A percentile compares a stretch with the other conserved stretches of the same genome.
Evolutionary conservation across 2,113 vertebrate species (phyloP).

Genomic region (Podocnemis expansa): DNA sequence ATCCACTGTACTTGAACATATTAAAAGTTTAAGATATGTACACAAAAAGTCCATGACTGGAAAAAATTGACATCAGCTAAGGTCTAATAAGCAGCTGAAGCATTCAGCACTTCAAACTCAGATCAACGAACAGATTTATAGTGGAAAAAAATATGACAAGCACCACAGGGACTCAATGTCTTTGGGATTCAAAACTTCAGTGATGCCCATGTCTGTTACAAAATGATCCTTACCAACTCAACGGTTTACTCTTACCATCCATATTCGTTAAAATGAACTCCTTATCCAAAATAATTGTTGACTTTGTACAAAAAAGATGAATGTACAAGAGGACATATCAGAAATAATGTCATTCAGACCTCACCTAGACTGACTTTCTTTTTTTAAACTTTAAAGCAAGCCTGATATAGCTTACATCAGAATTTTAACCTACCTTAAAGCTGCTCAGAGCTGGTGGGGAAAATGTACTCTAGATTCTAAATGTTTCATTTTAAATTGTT

Average conservation of each 20-base stretch:
- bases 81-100: not conserved
- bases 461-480: not conserved
- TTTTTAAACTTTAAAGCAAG: not conserved
- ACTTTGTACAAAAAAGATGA: slow-evolving; percentile 14
- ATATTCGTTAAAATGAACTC: not conserved
- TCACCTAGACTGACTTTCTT: not conserved
- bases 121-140: not conserved
- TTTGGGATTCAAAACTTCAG: not conserved
- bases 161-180: not conserved
- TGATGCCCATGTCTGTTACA: not conserved
- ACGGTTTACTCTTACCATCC: slow-evolving; percentile 8
- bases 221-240: not conserved
- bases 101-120: not conserved
- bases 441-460: slow-evolving; percentile 25
- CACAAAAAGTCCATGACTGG: accelerated
- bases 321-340: not conserved
- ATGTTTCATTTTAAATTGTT: slow-evolving; percentile 3
- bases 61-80: not conserved
- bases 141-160: not conserved
- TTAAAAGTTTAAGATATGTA: not conserved
- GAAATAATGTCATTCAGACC: not conserved
- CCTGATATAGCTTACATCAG: not conserved
- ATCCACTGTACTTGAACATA: accelerated
- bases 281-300: slow-evolving; percentile 31
- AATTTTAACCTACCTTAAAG: slow-evolving; percentile 12